phyloP scores from a whole-genome alignment of 2,113 vertebrate species.

The Ochotona princeps region DNA sequence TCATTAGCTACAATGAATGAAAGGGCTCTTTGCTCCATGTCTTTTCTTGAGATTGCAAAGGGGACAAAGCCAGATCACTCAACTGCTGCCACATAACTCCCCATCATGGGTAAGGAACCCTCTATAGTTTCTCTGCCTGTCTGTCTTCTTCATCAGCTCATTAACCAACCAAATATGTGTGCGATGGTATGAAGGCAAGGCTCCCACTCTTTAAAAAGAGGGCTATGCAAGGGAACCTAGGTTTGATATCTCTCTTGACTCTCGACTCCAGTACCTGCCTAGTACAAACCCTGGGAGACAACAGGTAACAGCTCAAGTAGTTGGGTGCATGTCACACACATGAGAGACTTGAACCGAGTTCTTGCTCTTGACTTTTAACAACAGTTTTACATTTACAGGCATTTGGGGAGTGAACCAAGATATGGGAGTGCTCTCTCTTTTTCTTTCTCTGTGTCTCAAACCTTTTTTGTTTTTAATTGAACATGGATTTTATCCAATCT shows the following conservation, averaged over 20 bases:
- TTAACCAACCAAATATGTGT: conserved; percentile 34
- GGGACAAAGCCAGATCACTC: conserved; percentile 67
- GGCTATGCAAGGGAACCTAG: background rate
- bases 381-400: too few relatives aligned
- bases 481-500: conserved; percentile 42
- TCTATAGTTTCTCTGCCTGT: conserved; percentile 43
- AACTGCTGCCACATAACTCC: conserved; percentile 11
- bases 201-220: conserved; percentile 47
- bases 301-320: too few relatives aligned
- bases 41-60: conserved; percentile 68
- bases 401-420: too few relatives aligned
- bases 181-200: background rate
- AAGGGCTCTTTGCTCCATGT: conserved; percentile 67
- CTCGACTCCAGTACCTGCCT: too few relatives aligned
- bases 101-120: conserved; percentile 46
- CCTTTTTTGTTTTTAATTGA: too few relatives aligned
- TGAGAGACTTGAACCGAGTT: too few relatives aligned
- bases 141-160: background rate
- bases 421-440: too few relatives aligned
- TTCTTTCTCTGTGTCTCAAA: too few relatives aligned
- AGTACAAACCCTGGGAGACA: too few relatives aligned
- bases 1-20: conserved; percentile 77
- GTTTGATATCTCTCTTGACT: too few relatives aligned
- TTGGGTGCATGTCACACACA: too few relatives aligned
- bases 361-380: too few relatives aligned